Percentiles rank a stretch among this genome's conserved stretches.
Conservation (phyloP, 2,888 invertebrate genomes). For the Eilema sororculum region DNA sequence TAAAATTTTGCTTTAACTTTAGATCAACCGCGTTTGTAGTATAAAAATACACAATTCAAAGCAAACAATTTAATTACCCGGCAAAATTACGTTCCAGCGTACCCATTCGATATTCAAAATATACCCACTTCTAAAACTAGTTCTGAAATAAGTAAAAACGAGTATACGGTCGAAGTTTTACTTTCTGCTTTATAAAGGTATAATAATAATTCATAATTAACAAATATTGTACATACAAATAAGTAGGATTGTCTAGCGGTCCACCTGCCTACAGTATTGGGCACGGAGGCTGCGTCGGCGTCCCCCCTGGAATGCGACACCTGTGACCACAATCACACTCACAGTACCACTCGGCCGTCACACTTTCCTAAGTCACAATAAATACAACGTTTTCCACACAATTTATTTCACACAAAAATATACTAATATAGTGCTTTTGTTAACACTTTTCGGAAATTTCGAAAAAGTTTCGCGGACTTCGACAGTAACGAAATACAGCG, state of each 20-base stretch:
- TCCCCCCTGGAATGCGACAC: constrained; percentile 82
- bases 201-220: background rate
- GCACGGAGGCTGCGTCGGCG: constrained; percentile 79
- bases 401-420: constrained; percentile 37
- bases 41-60: background rate
- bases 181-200: background rate
- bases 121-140: constrained; percentile 10
- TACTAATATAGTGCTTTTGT: constrained; percentile 33
- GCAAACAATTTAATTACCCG: background rate
- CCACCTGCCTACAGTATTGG: constrained; percentile 74
- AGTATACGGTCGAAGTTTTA: constrained; percentile 6
- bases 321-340: constrained; percentile 78
- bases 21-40: background rate
- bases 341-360: constrained; percentile 64
- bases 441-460: constrained; percentile 56
- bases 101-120: constrained; percentile 6
- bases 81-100: constrained; percentile 1
- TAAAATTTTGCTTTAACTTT: no score
- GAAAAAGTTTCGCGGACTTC: constrained; percentile 76
- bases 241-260: constrained; percentile 66
- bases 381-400: constrained; percentile 47
- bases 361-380: constrained; percentile 51
- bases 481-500: constrained; percentile 38
- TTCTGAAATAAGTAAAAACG: constrained; percentile 15
- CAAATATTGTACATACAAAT: constrained; percentile 53